These are phyloP conservation scores for Lithobates sylvaticus DNA, from an alignment of 2,797 vertebrate genomes.

Conservation along the genomic window DNA sequence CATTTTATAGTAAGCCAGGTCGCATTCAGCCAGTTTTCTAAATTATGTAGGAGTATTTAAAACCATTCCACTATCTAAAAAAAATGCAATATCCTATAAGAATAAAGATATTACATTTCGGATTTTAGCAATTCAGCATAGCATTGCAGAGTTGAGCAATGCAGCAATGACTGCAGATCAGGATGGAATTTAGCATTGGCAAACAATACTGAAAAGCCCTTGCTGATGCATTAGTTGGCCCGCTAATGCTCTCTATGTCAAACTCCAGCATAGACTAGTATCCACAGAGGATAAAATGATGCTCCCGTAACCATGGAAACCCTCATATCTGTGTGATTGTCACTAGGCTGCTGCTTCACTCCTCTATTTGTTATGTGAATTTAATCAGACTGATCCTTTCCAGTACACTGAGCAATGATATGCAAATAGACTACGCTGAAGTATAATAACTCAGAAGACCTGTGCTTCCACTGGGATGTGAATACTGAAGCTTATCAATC, in stretches of 20 bases:
- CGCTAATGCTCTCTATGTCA: constrained; percentile 42
- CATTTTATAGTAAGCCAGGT: too few relatives aligned
- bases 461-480: background rate
- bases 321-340: constrained; percentile 35
- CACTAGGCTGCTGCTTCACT: constrained; percentile 19
- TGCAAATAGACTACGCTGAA: constrained; percentile 49
- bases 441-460: constrained; percentile 31
- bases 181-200: background rate
- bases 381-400: constrained; percentile 52
- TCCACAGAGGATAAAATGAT: constrained; percentile 45
- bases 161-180: background rate
- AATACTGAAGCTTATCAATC: background rate
- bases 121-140: background rate
- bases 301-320: constrained; percentile 44
- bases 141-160: background rate
- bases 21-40: too few relatives aligned
- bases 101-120: background rate
- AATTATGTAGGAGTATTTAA: background rate
- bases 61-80: background rate
- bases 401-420: constrained; percentile 43
- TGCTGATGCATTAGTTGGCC: constrained; percentile 29
- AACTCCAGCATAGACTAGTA: constrained; percentile 41
- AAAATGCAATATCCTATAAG: background rate
- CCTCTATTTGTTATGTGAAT: constrained; percentile 41
- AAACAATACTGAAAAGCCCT: constrained; percentile 10